phyloP scores from a whole-genome alignment of 2,888 invertebrate species.

The Macrophya alboannulata region DNA sequence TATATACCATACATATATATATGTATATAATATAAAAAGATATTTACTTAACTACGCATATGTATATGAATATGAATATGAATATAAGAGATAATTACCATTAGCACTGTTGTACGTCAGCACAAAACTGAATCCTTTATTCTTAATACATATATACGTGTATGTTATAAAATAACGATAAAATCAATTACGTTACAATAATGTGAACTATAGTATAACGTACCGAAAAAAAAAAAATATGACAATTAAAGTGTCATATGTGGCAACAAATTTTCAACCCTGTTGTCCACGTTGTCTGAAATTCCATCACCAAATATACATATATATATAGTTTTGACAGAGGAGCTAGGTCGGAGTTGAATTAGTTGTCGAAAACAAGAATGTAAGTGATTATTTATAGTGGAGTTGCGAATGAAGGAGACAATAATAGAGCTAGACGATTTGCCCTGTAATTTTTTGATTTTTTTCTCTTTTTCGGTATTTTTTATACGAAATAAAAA shows the following conservation, averaged over 20 bases:
- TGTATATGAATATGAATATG: slow-evolving; percentile 7
- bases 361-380: slow-evolving; percentile 32
- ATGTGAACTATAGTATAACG: not conserved
- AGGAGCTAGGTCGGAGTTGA: slow-evolving; percentile 62
- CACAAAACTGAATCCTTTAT: slow-evolving; percentile 67
- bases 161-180: slow-evolving; percentile 31
- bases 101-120: slow-evolving; percentile 60
- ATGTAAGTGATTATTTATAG: slow-evolving; percentile 13
- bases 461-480: too few relatives aligned
- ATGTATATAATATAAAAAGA: not conserved
- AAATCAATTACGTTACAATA: not conserved
- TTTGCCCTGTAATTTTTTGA: slow-evolving; percentile 67
- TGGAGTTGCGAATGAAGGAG: slow-evolving; percentile 68
- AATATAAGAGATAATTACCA: slow-evolving; percentile 61
- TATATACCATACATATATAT: too few relatives aligned
- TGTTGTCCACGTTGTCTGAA: not conserved
- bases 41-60: slow-evolving; percentile 41
- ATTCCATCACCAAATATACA: slow-evolving; percentile 47
- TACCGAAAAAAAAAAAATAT: not conserved
- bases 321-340: slow-evolving; percentile 69
- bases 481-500: slow-evolving; percentile 31
- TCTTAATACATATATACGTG: slow-evolving; percentile 67
- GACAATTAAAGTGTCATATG: not conserved
- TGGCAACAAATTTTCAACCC: not conserved
- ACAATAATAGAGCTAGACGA: slow-evolving; percentile 75